These are phyloP conservation scores for Piprites chloris DNA, from an alignment of 2,113 vertebrate species.

Conservation along the genomic window DNA sequence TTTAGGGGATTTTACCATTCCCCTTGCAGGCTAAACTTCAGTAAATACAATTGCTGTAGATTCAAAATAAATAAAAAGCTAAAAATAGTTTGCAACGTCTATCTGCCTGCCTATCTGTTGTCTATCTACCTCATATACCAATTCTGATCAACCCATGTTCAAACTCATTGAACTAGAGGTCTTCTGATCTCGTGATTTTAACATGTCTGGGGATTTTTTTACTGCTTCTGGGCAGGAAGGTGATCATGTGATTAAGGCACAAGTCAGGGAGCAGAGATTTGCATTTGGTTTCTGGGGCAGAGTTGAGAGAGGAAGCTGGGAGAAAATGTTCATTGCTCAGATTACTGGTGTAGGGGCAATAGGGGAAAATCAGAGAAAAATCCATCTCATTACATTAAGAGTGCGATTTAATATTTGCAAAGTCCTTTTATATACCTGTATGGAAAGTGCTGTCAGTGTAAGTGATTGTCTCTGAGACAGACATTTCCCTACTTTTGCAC, in stretches of 20 bases:
- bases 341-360: background rate
- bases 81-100: background rate
- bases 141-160: background rate
- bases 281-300: conserved; percentile 25
- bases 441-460: background rate
- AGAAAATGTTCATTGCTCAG: background rate
- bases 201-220: background rate
- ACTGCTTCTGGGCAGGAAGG: background rate
- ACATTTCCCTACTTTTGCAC: conserved; percentile 17
- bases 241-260: conserved; percentile 17
- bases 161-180: background rate
- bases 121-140: background rate
- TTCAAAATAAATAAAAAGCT: background rate
- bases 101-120: background rate
- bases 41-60: background rate
- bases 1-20: background rate
- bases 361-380: background rate
- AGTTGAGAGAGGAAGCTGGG: conserved; percentile 16
- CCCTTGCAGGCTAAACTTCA: background rate
- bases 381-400: background rate
- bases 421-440: background rate
- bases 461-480: background rate
- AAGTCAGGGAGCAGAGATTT: conserved; percentile 33
- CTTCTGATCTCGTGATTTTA: background rate
- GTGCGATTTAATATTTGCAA: background rate